These are phyloP conservation scores for Agrochola litura DNA, from an alignment of 2,888 invertebrate genomes.

Conservation along the genomic window DNA sequence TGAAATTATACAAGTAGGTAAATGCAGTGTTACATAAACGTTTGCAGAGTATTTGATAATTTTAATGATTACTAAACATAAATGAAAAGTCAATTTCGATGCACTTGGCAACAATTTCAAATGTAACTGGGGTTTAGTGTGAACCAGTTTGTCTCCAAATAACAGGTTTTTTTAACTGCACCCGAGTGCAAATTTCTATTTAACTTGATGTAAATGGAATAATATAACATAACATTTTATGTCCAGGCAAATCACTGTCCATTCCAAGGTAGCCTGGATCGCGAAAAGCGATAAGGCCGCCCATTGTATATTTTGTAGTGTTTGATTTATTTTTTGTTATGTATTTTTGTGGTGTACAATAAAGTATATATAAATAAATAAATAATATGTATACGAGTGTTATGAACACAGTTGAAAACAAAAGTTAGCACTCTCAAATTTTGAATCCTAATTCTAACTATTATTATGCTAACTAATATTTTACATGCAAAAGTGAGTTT, in stretches of 20 bases:
- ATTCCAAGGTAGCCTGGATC: no score
- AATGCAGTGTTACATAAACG: background rate
- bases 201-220: slow-evolving; percentile 4
- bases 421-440: background rate
- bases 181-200: slow-evolving; percentile 37
- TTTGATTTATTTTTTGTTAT: no score
- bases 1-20: background rate
- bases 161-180: slow-evolving; percentile 27
- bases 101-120: background rate
- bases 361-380: no score
- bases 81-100: background rate
- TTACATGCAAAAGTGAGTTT: no score
- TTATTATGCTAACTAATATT: no score
- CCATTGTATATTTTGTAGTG: no score
- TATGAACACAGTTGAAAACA: background rate
- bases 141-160: slow-evolving; percentile 28
- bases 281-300: no score
- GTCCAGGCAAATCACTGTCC: no score
- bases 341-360: no score
- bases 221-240: no score
- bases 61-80: background rate
- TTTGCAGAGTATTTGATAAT: background rate
- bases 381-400: no score
- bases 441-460: no score
- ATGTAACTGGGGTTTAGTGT: background rate